Conservation (phyloP, 2,113 vertebrate species). For the Speoplatyrhinus poulsoni region DNA sequence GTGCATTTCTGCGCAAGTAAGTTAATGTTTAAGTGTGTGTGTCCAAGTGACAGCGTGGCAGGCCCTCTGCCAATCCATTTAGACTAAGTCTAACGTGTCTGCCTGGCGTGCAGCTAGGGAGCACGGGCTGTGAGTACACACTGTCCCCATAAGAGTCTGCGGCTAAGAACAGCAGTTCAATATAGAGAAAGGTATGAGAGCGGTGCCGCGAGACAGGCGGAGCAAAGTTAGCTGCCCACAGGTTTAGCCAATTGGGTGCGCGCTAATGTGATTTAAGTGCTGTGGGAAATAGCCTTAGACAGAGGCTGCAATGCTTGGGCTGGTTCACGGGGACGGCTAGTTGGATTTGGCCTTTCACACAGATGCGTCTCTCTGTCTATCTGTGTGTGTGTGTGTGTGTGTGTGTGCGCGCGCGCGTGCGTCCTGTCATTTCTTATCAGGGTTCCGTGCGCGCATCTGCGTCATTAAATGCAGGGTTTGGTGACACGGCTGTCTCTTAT, state of each 20-base stretch:
- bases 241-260: slow-evolving; percentile 40
- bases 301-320: slow-evolving; percentile 22
- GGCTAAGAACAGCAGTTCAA: slow-evolving; percentile 48
- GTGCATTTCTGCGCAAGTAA: slow-evolving; percentile 23
- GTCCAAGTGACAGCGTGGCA: slow-evolving; percentile 35
- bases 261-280: slow-evolving; percentile 47
- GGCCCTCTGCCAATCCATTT: slow-evolving; percentile 59
- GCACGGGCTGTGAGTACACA: background rate
- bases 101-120: slow-evolving; percentile 39
- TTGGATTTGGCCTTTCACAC: slow-evolving; percentile 14
- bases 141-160: slow-evolving; percentile 24
- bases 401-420: slow-evolving; percentile 8
- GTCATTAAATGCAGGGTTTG: slow-evolving; percentile 13
- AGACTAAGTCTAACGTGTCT: slow-evolving; percentile 47
- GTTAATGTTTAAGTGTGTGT: slow-evolving; percentile 37
- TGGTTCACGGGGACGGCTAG: slow-evolving; percentile 24
- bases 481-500: slow-evolving; percentile 32
- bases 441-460: background rate
- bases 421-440: background rate
- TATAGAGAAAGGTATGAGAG: slow-evolving; percentile 36
- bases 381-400: slow-evolving; percentile 18
- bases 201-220: slow-evolving; percentile 48
- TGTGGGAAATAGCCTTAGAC: slow-evolving; percentile 6
- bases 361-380: slow-evolving; percentile 19
- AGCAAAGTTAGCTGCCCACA: slow-evolving; percentile 35